These are phyloP conservation scores for Steinernema khuongi DNA, from an alignment of 1,140 invertebrate genomes.

Conservation along the genomic window DNA sequence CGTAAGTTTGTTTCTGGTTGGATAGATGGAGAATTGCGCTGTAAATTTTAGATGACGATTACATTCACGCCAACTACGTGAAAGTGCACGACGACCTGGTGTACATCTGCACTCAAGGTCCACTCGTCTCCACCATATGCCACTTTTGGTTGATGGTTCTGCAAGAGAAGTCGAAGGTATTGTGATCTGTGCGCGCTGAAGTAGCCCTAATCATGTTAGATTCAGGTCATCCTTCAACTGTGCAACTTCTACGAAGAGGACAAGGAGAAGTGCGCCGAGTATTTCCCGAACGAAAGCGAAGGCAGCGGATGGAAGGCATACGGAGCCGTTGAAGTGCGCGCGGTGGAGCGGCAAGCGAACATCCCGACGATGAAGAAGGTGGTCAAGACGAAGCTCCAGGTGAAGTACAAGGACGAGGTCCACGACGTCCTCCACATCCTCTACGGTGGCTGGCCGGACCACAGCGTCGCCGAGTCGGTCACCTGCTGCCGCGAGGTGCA, in stretches of 20 bases:
- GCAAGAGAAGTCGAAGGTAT: constrained; percentile 33
- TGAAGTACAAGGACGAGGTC: constrained; percentile 3
- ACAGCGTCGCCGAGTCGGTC: constrained; percentile 34
- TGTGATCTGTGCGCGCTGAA: no score
- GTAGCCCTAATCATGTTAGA: no score
- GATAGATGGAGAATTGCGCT: background rate
- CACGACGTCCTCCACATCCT: constrained; percentile 13
- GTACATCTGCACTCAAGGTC: constrained; percentile 47
- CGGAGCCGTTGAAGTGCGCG: background rate
- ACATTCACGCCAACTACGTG: constrained; percentile 37
- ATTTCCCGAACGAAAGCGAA: constrained; percentile 36
- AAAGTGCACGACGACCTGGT: constrained; percentile 37
- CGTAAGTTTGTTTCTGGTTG: background rate
- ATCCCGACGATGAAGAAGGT: constrained; percentile 16
- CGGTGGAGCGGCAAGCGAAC: background rate
- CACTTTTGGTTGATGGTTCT: constrained; percentile 45
- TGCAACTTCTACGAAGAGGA: constrained; percentile 44
- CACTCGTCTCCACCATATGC: constrained; percentile 35
- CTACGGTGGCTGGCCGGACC: constrained; percentile 42
- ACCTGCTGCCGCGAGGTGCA: constrained; percentile 39
- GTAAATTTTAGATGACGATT: background rate
- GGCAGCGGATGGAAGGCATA: constrained; percentile 25
- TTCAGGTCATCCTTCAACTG: constrained; percentile 39
- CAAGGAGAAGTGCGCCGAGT: constrained; percentile 44
- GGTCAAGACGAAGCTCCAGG: constrained; percentile 20